A percentile compares a stretch with the other conserved stretches of the same genome.
Evolutionary conservation across 2,797 vertebrate genomes (phyloP).

Genomic region (Megalops cyprinoides): DNA sequence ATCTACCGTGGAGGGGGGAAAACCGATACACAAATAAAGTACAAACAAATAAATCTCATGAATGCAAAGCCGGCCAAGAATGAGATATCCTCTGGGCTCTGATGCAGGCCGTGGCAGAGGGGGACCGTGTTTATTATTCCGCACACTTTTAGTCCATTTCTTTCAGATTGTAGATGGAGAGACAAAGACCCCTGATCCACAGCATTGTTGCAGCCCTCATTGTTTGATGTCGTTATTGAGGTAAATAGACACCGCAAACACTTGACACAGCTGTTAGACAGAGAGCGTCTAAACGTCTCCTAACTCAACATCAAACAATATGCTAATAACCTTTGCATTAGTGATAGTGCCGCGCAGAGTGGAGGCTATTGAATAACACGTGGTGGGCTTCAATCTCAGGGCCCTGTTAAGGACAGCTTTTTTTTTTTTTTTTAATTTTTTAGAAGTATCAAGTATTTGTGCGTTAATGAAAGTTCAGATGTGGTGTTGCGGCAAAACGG

Average conservation of each 20-base stretch:
- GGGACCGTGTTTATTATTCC: conserved; percentile 36
- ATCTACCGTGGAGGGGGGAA: conserved; percentile 47
- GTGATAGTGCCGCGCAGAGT: conserved; percentile 59
- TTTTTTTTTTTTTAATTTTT: conserved; percentile 40
- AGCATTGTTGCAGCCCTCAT: conserved; percentile 56
- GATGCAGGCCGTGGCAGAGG: conserved; percentile 36
- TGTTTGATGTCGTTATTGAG: conserved; percentile 75
- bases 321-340: conserved; percentile 78
- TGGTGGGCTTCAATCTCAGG: background rate
- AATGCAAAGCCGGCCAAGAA: conserved; percentile 24
- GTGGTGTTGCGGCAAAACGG: conserved; percentile 33
- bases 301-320: conserved; percentile 79
- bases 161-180: conserved; percentile 41
- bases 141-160: conserved; percentile 38
- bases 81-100: conserved; percentile 24
- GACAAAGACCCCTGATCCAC: conserved; percentile 33
- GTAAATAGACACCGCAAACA: conserved; percentile 74
- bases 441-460: conserved; percentile 44
- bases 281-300: conserved; percentile 73
- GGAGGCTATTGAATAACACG: conserved; percentile 36
- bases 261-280: conserved; percentile 79
- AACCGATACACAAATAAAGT: conserved; percentile 46
- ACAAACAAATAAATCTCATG: conserved; percentile 35
- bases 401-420: conserved; percentile 30
- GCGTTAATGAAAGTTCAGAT: conserved; percentile 35